Evolutionary conservation across 2,113 vertebrate species (phyloP), one percentile per base, ranked within the genome.

Genomic region (Coracopsis vasa): DNA sequence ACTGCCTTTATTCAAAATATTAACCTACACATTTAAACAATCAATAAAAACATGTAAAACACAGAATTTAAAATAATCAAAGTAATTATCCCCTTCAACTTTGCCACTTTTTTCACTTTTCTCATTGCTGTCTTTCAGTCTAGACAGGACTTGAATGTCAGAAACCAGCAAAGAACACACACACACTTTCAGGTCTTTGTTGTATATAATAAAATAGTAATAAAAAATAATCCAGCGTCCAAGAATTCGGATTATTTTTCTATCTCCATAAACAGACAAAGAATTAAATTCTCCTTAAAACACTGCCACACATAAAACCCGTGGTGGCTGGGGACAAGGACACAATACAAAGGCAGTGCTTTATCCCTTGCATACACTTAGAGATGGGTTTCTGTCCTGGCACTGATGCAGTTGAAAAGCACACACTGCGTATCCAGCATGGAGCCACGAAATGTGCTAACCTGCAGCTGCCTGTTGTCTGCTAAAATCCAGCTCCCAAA

Each of bases 31-130:
- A 88, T 86, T 92, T 86, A 73, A 90, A 60, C 60, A 93, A 86
- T 79, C 88, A 90, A 86, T 69, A 89, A 79, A 95, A 92, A 65
- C 44, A 79, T 89, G 42, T 48, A 89, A 82, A 84, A 71, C 48
- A 81, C 53, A 89, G 67, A 92, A 73, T 21, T 92, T 85, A 54
- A 94, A 95, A 84, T 79, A 91, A 91, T 87, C 44, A 67, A 87
- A 80, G 58, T 80, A 90, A 92, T 86, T 93, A 96, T 95, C 90
- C 88, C 94, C 94, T 93, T 93, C 83, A 71, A 67, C 31, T 90
- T 93, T 88, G 65, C 71, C 75, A 86, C 69, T n/a, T 86, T 92
- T 86, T 96, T 94, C 35, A 50, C n/a, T 88, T 80, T 87, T 82
- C 74, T 45, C 28, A 51, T 92, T 71, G 28, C 7, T 42, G 51